Evolutionary conservation across 2,113 vertebrate genomes (phyloP).

Genomic region (Nibea albiflora): DNA sequence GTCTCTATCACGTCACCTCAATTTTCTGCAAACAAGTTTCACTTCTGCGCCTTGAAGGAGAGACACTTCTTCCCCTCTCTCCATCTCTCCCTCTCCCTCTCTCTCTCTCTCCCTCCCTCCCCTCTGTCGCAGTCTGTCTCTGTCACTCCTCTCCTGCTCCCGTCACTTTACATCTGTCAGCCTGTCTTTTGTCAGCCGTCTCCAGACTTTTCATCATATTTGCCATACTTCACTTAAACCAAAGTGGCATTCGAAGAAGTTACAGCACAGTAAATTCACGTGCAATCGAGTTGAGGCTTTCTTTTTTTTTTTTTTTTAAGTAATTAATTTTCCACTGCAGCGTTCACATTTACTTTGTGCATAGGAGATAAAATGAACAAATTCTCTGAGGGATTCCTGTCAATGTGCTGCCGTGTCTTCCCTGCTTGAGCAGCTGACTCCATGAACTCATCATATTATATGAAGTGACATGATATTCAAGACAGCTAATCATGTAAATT

Average conservation of each 20-base stretch:
- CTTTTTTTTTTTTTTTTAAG: constrained; percentile 11
- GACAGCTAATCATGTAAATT: constrained; percentile 25
- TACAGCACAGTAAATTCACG: constrained; percentile 25
- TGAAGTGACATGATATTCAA: constrained; percentile 28
- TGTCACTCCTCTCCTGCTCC: constrained; percentile 57
- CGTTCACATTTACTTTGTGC: constrained; percentile 44
- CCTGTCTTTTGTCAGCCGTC: constrained; percentile 66
- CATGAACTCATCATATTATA: constrained; percentile 41
- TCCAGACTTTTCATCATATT: constrained; percentile 47
- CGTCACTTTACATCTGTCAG: constrained; percentile 63
- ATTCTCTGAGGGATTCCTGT: constrained; percentile 24
- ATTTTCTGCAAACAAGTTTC: constrained; percentile 75
- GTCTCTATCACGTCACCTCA: constrained; percentile 72
- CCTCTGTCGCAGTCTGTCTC: constrained; percentile 52
- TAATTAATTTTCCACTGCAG: constrained; percentile 43
- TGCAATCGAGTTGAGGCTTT: constrained; percentile 29
- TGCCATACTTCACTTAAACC: constrained; percentile 23
- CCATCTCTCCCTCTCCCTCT: constrained; percentile 30
- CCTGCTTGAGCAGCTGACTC: not conserved
- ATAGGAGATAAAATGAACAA: constrained; percentile 30
- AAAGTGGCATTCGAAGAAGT: not conserved
- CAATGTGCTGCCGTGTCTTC: constrained; percentile 9
- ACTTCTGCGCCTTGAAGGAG: constrained; percentile 69
- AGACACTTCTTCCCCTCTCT: constrained; percentile 36
- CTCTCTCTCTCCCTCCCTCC: constrained; percentile 6